These are phyloP conservation scores for Chrysolina americana DNA, from an alignment of 2,888 invertebrate genomes.

Conservation along the genomic window DNA sequence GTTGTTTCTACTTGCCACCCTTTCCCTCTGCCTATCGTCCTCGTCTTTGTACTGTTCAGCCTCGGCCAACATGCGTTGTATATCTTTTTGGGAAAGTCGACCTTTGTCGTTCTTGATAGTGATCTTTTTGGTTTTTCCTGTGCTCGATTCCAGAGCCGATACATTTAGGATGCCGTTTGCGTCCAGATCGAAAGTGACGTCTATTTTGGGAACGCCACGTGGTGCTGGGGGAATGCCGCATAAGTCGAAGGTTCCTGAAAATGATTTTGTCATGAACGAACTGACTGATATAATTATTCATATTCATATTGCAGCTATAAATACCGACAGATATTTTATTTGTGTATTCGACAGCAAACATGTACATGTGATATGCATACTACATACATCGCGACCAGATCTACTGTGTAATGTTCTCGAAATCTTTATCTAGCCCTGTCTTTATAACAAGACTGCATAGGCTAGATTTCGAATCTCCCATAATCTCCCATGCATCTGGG, in stretches of 20 bases:
- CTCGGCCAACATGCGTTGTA: slow-evolving; percentile 84
- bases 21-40: slow-evolving; percentile 79
- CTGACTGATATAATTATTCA: too few relatives aligned
- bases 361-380: too few relatives aligned
- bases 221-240: slow-evolving; percentile 74
- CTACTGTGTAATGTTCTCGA: too few relatives aligned
- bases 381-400: too few relatives aligned
- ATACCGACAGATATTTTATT: too few relatives aligned
- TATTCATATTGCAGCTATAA: too few relatives aligned
- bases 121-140: slow-evolving; percentile 81
- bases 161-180: slow-evolving; percentile 81
- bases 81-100: slow-evolving; percentile 84
- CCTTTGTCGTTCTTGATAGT: slow-evolving; percentile 90
- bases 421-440: too few relatives aligned
- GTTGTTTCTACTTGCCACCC: slow-evolving; percentile 80
- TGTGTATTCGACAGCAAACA: too few relatives aligned
- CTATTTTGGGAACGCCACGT: slow-evolving; percentile 71
- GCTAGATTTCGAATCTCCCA: too few relatives aligned
- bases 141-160: slow-evolving; percentile 72
- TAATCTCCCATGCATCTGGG: too few relatives aligned
- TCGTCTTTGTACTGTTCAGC: slow-evolving; percentile 81
- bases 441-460: too few relatives aligned
- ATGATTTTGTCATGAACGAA: neutral
- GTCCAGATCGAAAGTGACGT: slow-evolving; percentile 81
- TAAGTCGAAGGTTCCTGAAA: slow-evolving; percentile 69